Evolutionary conservation across 2,888 invertebrate genomes (phyloP).

Genomic region (Heliothis peltigera): DNA sequence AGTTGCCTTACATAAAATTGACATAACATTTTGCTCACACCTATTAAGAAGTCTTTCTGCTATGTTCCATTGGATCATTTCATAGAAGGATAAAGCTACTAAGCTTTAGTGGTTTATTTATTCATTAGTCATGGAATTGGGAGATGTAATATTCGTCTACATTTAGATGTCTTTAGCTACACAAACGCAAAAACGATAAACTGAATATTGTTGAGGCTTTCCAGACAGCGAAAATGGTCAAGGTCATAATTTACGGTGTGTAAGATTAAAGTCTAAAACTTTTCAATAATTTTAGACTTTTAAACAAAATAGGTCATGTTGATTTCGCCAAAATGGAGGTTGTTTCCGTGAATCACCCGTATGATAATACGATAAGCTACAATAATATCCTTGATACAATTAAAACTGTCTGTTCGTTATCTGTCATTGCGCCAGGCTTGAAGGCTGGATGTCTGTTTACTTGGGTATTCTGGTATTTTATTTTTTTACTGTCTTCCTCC

Average conservation of each 20-base stretch:
- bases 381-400: constrained; percentile 39
- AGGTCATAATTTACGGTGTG: no score
- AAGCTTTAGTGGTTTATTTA: background rate
- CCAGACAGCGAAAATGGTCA: no score
- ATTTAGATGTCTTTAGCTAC: no score
- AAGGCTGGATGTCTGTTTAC: constrained; percentile 1
- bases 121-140: background rate
- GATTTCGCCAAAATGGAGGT: constrained; percentile 34
- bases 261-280: no score
- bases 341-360: constrained; percentile 52
- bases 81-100: constrained; percentile 10
- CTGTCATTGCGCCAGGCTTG: constrained; percentile 19
- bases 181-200: no score
- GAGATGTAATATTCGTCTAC: no score
- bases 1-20: constrained; percentile 15
- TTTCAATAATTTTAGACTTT: background rate
- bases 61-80: background rate
- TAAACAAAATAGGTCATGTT: constrained; percentile 22
- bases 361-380: constrained; percentile 54
- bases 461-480: no score
- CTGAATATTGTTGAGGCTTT: no score
- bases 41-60: background rate
- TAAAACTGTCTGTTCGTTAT: constrained; percentile 29
- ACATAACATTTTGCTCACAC: constrained; percentile 2
- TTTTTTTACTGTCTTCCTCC: no score